phyloP scores from a whole-genome alignment of 2,113 vertebrate genomes.

The Osmerus eperlanus region DNA sequence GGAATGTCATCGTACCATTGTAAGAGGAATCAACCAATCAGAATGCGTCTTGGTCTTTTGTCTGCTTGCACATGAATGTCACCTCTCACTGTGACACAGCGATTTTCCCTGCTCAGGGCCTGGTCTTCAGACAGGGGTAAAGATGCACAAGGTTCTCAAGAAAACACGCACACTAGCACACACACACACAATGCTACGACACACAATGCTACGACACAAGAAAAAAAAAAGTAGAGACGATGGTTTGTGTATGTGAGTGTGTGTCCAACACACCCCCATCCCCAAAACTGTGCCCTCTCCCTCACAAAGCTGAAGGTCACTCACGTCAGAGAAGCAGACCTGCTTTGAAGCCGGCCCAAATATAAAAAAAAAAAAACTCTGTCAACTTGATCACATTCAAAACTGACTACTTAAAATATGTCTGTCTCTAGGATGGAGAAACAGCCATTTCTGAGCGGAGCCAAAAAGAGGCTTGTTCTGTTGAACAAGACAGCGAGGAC shows the following conservation, averaged over 20 bases:
- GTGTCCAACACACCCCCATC: conserved; percentile 51
- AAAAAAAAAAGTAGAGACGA: conserved; percentile 50
- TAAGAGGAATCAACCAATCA: conserved; percentile 52
- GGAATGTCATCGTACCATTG: conserved; percentile 47
- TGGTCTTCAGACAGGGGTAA: conserved; percentile 59
- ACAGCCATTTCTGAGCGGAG: not conserved
- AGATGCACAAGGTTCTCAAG: conserved; percentile 58
- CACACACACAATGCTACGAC: conserved; percentile 37
- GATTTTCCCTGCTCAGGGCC: conserved; percentile 58
- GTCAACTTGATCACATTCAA: conserved; percentile 53
- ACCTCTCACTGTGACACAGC: conserved; percentile 69
- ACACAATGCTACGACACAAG: conserved; percentile 38
- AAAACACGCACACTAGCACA: conserved; percentile 38
- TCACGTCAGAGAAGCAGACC: conserved; percentile 34
- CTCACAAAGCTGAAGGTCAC: conserved; percentile 59
- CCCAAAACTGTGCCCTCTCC: conserved; percentile 48
- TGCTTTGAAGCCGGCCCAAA: conserved; percentile 60
- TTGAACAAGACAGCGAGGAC: conserved; percentile 35
- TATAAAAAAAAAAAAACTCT: conserved; percentile 49
- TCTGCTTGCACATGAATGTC: conserved; percentile 70
- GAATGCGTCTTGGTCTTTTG: conserved; percentile 65
- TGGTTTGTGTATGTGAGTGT: conserved; percentile 33
- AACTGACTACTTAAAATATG: conserved; percentile 63
- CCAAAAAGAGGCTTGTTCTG: conserved; percentile 12
- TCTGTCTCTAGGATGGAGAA: conserved; percentile 39